Evolutionary conservation across 2,113 vertebrate genomes (phyloP), one percentile per base, ranked within the genome.

Genomic region (Prochilodus magdalenae): DNA sequence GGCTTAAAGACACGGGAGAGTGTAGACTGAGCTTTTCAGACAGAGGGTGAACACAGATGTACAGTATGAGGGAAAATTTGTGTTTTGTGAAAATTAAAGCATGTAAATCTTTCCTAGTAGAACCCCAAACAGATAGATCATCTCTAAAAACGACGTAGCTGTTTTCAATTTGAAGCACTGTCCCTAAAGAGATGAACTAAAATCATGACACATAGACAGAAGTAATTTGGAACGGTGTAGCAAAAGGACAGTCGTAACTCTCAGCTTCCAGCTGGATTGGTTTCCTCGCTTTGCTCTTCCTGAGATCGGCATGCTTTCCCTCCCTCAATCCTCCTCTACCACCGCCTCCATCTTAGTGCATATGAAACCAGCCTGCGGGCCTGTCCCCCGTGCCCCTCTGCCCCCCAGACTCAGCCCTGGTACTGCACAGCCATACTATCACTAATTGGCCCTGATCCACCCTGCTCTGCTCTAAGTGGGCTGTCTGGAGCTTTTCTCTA

Each of bases 401-500:
- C 73, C 75, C 80, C n/a, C 77, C 60, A 69, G 72, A 36, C 47
- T 71, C 74, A 27, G 59, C 77, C 77, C 69, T 70, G 63, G 67
- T 70, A 30, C 59, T 69, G 66, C 57, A 74, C 73, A 53, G 70
- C 73, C 80, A 85, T 57, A 63, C 80, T 69, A 78, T 75, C 67
- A 74, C 80, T 77, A 83, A 87, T 85, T 83, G 80, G 80, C 80
- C 40, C 60, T 85, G 86, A 85, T 87, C 83, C 78, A 70, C 80
- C 75, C 65, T 51, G 72, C 65, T 62, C 36, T 73, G 81, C 62
- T 75, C 75, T 85, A 87, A 87, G 83, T 87, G 86, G 73, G 63
- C 83, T 87, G 83, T 82, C 79, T 86, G 82, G 63, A 53, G 82
- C 70, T 77, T 82, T 81, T 77, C 75, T 55, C 73, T 86, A 75